Percentiles rank a stretch among this genome's conserved stretches.
These are phyloP conservation scores for Sweltsa coloradensis DNA, from an alignment of 1,140 invertebrate genomes.

Conservation along the genomic window DNA sequence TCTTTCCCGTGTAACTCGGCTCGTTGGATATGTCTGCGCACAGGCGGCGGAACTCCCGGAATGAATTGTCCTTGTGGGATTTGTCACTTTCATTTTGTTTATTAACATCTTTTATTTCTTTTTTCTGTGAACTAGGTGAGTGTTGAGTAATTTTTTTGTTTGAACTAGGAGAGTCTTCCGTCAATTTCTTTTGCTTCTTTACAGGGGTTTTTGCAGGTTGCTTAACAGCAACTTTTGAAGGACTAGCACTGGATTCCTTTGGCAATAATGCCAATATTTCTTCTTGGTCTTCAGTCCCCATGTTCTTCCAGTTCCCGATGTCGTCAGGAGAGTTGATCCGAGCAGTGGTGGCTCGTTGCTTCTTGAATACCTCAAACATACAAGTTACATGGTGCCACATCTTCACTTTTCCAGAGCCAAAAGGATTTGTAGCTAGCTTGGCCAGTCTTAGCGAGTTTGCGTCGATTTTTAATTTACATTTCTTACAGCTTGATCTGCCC, in stretches of 20 bases:
- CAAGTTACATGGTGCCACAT: conserved; percentile 72
- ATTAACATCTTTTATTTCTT: no score
- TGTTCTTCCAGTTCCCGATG: conserved; percentile 57
- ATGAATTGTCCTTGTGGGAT: conserved; percentile 51
- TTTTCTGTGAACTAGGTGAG: no score
- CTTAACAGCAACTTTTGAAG: neutral
- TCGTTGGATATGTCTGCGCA: conserved; percentile 64
- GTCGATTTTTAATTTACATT: conserved; percentile 69
- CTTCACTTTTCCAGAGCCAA: conserved; percentile 76
- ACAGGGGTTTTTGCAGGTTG: conserved; percentile 7
- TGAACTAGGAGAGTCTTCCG: no score
- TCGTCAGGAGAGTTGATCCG: conserved; percentile 69
- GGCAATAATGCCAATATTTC: conserved; percentile 33
- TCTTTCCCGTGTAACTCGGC: conserved; percentile 72
- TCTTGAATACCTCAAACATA: conserved; percentile 64
- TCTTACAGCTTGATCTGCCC: conserved; percentile 71
- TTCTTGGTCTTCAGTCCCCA: conserved; percentile 54
- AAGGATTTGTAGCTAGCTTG: conserved; percentile 64
- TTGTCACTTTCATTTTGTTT: no score
- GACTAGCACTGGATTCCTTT: conserved; percentile 1
- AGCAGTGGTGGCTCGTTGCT: conserved; percentile 67
- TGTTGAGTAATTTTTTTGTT: no score
- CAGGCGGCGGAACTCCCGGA: conserved; percentile 63
- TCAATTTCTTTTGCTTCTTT: no score
- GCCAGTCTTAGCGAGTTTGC: conserved; percentile 58